Evolutionary conservation across 2,113 vertebrate genomes (phyloP), one percentile per base, ranked within the genome.

Genomic region (Corydoras maculifer): DNA sequence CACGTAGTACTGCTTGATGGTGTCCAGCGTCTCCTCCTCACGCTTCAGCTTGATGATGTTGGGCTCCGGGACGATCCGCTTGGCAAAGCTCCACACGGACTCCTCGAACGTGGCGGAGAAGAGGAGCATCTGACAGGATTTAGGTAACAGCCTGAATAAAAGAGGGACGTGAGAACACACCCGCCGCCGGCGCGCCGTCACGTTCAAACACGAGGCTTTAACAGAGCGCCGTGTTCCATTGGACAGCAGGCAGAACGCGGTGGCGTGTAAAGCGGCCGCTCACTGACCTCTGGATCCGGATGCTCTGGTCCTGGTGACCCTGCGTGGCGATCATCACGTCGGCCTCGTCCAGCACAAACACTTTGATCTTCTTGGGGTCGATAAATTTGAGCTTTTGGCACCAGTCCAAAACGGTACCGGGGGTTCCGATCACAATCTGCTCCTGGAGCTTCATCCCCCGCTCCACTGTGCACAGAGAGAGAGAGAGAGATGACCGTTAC

Each of bases 311-410:
- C 80, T 97, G 94, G 83, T 99, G 96, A 63, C 97, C 97, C 81
- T 98, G 97, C 3, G 97, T 99, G 0, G 96, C 96, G 0, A 99
- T 98, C 95, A 99, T 99, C 81, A 99, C 96, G 0, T 98, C 97
- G 0, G 97, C 97, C 83, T 99, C 96, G 2, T 99, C 97, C 81
- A 99, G 67, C 18, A 99, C 96, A 0, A 99, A 99, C 77, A 99
- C 97, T 68, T 90, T 93, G 81, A 98, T 95, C 86, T 91, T 97
- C 87, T 94, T 97, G 65, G 96, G 93, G 63, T 99, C 96, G 1
- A 98, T 94, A 81, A 99, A 97, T 51, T 86, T 94, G 74, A 99
- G 91, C 78, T 98, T 99, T 69, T 90, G 82, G 51, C 96, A 98
- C 97, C 97, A 99, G 85, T 99, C 97, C 84, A 98, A 80, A 79